Conservation (phyloP, 1,140 invertebrate genomes). For the Drosophila ogumai region DNA sequence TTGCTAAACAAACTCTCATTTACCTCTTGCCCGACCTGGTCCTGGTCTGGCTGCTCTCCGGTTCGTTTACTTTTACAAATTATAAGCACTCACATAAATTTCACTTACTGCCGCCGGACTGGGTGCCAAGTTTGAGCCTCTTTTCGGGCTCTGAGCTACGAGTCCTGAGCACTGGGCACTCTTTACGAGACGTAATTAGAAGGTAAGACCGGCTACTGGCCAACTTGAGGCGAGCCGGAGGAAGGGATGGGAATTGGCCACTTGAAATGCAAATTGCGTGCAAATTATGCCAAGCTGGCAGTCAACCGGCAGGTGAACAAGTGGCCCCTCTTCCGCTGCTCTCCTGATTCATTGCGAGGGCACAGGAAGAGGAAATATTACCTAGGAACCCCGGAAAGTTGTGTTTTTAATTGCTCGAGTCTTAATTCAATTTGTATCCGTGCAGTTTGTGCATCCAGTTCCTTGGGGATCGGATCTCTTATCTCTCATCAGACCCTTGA, state of each 20-base stretch:
- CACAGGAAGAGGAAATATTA: conserved; percentile 61
- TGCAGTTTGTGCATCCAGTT: conserved; percentile 34
- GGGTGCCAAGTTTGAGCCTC: conserved; percentile 48
- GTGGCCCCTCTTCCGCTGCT: conserved; percentile 42
- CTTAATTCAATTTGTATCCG: conserved; percentile 65
- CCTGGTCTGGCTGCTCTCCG: conserved; percentile 7
- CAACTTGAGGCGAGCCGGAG: conserved; percentile 38
- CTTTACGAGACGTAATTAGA: conserved; percentile 74
- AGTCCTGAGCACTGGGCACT: conserved; percentile 38
- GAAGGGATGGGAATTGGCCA: conserved; percentile 55
- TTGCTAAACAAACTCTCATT: conserved; percentile 57
- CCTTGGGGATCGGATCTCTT: too few species aligned
- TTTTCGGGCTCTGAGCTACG: conserved; percentile 35
- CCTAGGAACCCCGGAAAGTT: conserved; percentile 55
- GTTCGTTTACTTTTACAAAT: conserved; percentile 65
- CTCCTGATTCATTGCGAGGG: conserved; percentile 40
- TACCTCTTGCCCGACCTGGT: conserved; percentile 6
- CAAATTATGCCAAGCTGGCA: conserved; percentile 81
- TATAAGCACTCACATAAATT: conserved; percentile 80
- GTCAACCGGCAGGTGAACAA: conserved; percentile 63
- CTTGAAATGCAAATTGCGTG: conserved; percentile 83
- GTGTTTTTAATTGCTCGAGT: conserved; percentile 67
- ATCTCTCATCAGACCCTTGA: neutral
- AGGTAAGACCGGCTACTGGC: conserved; percentile 38
- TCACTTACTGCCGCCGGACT: conserved; percentile 56